Base-by-base conservation (phyloP, 2,113 vertebrate species). In the Rana temporaria region DNA sequence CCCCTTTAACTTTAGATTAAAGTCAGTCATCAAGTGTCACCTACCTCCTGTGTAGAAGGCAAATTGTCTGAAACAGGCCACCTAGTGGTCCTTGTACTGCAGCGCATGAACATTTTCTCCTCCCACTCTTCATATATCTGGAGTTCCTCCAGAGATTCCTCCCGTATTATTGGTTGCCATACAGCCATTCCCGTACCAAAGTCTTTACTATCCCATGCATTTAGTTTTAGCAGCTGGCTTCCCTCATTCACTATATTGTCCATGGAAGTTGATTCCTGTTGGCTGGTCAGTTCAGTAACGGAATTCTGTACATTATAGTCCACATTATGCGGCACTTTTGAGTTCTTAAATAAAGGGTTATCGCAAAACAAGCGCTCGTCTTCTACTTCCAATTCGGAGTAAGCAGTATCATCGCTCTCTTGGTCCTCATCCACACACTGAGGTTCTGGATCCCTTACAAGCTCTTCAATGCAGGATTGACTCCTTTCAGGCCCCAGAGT, bases 71-170 rank as follows among this genome's bases (percentile, higher is more conserved):
- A 22, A 26, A 56, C 17, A 17, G 26, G n/a, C 80, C 70, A 67
- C 16, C 64, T 59, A 18, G 24, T 22, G 24, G 26, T 55, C 18
- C 16, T 75, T 9, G 17, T 6, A 30, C 34, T 82, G 53, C 17
- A 18, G 42, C 53, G 57, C 32, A 67, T 16, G 0, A n/a, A 52
- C 32, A 56, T 42, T n/a, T 19, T 66, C 72, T 83, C 71, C 53
- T 83, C 81, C 71, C 52, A 68, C n/a, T 83, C 70, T 70, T 82
- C 79, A 52, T 66, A 73, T n/a, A 83, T 83, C 63, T 83, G 81
- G 30, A 83, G 81, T 32, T 76, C 34, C 38, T 83, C 81, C 81
- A 83, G 53, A 0, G 81, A 76, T 30, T 83, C 81, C 56, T 74
- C 52, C 8, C 34, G 32, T 48, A 32, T n/a, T 12, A 83, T 67